Evolutionary conservation across 2,888 invertebrate genomes (phyloP).

Genomic region (Drosophila tripunctata): DNA sequence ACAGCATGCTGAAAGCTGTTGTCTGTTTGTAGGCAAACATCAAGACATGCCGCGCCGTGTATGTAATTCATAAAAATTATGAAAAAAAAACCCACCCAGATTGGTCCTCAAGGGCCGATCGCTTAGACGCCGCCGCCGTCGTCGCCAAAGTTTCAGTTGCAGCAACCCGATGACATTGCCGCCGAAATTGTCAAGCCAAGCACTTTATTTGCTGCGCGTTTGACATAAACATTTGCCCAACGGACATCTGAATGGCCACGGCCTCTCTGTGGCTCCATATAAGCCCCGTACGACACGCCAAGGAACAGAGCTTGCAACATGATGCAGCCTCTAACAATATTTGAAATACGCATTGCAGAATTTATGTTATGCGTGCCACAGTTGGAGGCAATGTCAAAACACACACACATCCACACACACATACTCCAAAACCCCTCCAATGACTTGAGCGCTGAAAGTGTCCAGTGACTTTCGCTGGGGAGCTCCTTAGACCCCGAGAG

Average conservation of each 20-base stretch:
- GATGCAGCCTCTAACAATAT: conserved; percentile 65
- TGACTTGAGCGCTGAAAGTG: conserved; percentile 60
- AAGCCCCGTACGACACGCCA: conserved; percentile 71
- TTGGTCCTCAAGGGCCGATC: conserved; percentile 73
- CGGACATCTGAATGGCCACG: conserved; percentile 76
- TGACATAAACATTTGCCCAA: conserved; percentile 80
- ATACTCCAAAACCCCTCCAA: conserved; percentile 12
- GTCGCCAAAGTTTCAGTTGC: not conserved
- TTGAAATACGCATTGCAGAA: conserved; percentile 78
- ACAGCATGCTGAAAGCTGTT: conserved; percentile 17
- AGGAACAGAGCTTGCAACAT: conserved; percentile 50
- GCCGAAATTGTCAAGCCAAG: conserved; percentile 77
- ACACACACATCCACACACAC: conserved; percentile 8
- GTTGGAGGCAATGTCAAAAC: conserved; percentile 61
- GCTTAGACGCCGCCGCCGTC: conserved; percentile 21
- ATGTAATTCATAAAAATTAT: conserved; percentile 77
- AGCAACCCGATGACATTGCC: conserved; percentile 65
- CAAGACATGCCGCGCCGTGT: conserved; percentile 49
- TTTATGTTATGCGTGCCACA: conserved; percentile 77
- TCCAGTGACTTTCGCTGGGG: conserved; percentile 71
- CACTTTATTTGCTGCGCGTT: conserved; percentile 78
- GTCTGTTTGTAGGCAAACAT: conserved; percentile 19
- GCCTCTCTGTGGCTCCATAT: conserved; percentile 75
- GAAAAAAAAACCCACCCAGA: conserved; percentile 77
- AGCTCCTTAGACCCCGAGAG: conserved; percentile 24